Base-by-base conservation (phyloP, 2,113 vertebrate species). In the Scopus umbretta region DNA sequence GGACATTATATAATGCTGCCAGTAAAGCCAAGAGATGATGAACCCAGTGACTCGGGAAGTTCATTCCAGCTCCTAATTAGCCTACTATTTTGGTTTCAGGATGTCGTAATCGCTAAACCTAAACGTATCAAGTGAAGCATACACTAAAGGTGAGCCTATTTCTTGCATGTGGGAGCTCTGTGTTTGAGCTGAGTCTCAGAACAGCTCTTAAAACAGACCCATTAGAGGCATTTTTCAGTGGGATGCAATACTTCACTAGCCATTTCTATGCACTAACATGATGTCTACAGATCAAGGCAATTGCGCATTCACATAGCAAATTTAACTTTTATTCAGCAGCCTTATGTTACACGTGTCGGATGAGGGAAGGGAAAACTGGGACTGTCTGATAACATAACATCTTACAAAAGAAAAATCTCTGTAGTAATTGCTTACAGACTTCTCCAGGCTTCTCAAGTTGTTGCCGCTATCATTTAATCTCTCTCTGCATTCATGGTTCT, bases 21-120 rank as follows among this genome's bases (percentile, higher is more conserved):
- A 61, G 92, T 88, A 90, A 95, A 62, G 42, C 18, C 85, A 80
- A 63, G 45, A 85, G 62, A 58, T 50, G 66, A 85, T 85, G 85
- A 96, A 96, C 90, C 34, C 95, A 50, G 32, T 90, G 94, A 96
- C 95, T 94, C 11, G 16, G 90, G 90, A 94, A 96, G 92, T 94
- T 85, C 50, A 45, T 93, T 86, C 59, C 63, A 86, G 45, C 59
- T 95, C 62, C 66, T 90, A 72, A 93, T 93, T 90, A 94, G 12
- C 34, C 71, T 32, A 86, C 88, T 79, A 80, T 89, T 96, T 87
- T 73, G 82, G 87, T 82, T 93, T 80, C 92, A 90, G 90, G 66
- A 52, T 94, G 87, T 82, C 85, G 93, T 79, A 95, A 96, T 92
- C 3, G 0, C 53, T 89, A 80, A 95, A 87, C 68, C 52, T 79